Percentiles rank a stretch among this genome's conserved stretches.
Conservation (phyloP, 2,797 vertebrate genomes). For the Lophius americanus region DNA sequence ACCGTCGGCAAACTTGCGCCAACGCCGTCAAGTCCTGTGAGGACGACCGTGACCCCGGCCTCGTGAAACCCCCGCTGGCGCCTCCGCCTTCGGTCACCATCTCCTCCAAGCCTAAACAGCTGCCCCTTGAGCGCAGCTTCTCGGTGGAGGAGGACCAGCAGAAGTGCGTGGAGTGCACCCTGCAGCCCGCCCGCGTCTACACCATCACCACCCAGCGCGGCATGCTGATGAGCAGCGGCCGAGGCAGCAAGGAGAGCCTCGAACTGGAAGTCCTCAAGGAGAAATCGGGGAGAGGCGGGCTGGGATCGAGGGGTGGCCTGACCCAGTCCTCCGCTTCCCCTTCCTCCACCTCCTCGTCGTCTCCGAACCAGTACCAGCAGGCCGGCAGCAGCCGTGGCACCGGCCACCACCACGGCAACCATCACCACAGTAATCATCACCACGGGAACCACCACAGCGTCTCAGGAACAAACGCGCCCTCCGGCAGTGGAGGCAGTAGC, state of each 20-base stretch:
- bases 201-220: constrained; percentile 92
- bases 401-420: constrained; percentile 46
- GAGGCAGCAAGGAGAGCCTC: constrained; percentile 88
- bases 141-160: constrained; percentile 84
- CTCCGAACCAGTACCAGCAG: constrained; percentile 76
- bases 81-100: constrained; percentile 84
- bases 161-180: constrained; percentile 85
- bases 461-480: constrained; percentile 40
- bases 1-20: constrained; percentile 58
- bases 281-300: constrained; percentile 67
- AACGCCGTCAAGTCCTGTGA: constrained; percentile 76
- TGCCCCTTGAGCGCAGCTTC: constrained; percentile 88
- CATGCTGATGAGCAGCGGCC: constrained; percentile 86
- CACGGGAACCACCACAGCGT: constrained; percentile 71
- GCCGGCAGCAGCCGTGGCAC: constrained; percentile 52
- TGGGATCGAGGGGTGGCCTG: constrained; percentile 62
- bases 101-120: constrained; percentile 84
- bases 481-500: constrained; percentile 50
- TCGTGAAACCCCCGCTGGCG: constrained; percentile 71
- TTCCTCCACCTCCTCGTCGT: constrained; percentile 74
- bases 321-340: constrained; percentile 73
- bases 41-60: constrained; percentile 51
- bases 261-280: constrained; percentile 94
- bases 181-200: constrained; percentile 90
- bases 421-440: constrained; percentile 74